Percentiles rank a stretch among this genome's conserved stretches.
Evolutionary conservation across 1,140 invertebrate species (phyloP).

Genomic region (Heliconius hermathena): DNA sequence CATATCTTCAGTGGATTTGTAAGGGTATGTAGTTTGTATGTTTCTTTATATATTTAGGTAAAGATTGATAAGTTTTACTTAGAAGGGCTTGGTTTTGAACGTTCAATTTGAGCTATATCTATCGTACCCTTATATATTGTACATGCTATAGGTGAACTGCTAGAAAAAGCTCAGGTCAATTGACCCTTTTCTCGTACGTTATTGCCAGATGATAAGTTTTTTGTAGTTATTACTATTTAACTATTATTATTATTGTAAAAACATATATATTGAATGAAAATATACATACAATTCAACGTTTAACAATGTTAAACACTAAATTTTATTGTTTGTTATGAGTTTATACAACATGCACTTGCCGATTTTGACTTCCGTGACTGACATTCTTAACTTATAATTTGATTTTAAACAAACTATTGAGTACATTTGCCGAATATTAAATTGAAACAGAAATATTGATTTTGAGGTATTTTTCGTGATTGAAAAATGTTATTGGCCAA

Average conservation of each 20-base stretch:
- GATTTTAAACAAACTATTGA: background rate
- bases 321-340: conserved; percentile 2
- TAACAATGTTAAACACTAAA: background rate
- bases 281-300: background rate
- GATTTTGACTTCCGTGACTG: conserved; percentile 3
- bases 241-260: background rate
- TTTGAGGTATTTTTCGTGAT: background rate
- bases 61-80: conserved; percentile 44
- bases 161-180: conserved; percentile 13
- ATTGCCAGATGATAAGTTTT: conserved; percentile 69
- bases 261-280: background rate
- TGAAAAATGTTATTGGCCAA: too few relatives aligned
- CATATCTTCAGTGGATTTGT: conserved; percentile 68
- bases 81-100: conserved; percentile 5
- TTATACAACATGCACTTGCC: conserved; percentile 2
- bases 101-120: background rate
- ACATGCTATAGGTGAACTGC: background rate
- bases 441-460: background rate
- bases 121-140: background rate
- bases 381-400: conserved; percentile 3
- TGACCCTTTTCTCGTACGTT: conserved; percentile 54
- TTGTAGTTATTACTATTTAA: conserved; percentile 37
- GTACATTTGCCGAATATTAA: background rate
- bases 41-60: conserved; percentile 59
- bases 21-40: conserved; percentile 76